Base-by-base conservation (phyloP, 2,888 invertebrate species). In the Lapara coniferarum region DNA sequence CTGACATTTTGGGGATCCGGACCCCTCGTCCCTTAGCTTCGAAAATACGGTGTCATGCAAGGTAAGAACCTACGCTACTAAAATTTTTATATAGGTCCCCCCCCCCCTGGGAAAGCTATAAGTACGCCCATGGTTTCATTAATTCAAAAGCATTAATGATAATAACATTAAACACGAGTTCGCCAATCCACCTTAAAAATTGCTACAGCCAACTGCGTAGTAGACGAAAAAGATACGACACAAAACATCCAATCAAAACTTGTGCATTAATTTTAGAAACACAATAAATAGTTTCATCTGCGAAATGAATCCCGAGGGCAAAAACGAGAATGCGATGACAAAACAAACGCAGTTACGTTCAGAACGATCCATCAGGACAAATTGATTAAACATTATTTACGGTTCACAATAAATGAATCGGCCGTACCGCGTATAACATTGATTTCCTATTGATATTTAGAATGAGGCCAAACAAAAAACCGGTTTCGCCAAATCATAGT, bases 381-480 rank as follows among this genome's bases (percentile, higher is more conserved):
- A 75, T 68, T 63, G 16, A 75, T 73, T 71, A 53, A 66, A 72
- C 25, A 10, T 67, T 69, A 66, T 19, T 53, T 55, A 70, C 51
- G 46, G 70, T 70, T 57, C 55, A 49, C 25, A 55, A 55, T 19
- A 71, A 71, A 73, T 66, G 44, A 58, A 71, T 46, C 37, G 55
- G 10, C 12, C 53, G 72, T 66, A 66, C 52, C 63, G 53, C 56
- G 71, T 67, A 66, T 56, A 67, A 49, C 69, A 71, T 73, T 71
- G 72, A 71, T 71, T 70, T 71, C 67, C 70, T 71, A 75, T 49
- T 63, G 63, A 63, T 75, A 70, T 69, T 72, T 67, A 75, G 73
- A 75, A 72, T 71, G 79, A 71, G 79, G 79, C 70, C 75, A 72
- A 68, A 55, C 19, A 55, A 67, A 25, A 71, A 72, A 78, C 74